Conservation (phyloP, 2,888 invertebrate genomes). For the Calephelis perditalis region DNA sequence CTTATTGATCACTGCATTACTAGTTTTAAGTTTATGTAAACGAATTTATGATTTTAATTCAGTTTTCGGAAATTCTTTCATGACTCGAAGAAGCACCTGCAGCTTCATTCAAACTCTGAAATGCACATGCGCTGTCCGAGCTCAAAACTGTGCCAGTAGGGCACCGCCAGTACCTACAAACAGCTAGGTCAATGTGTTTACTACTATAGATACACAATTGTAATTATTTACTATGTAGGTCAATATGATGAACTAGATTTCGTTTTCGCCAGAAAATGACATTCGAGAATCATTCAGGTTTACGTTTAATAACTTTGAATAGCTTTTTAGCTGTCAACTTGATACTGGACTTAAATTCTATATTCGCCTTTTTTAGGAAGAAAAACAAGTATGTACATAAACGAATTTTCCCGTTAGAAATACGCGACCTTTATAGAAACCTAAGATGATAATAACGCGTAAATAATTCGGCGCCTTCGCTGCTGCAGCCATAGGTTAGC, state of each 20-base stretch:
- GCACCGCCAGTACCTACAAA: conserved; percentile 56
- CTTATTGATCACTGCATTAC: too few species aligned
- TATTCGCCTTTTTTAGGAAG: too few species aligned
- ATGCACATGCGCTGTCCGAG: conserved; percentile 53
- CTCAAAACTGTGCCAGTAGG: conserved; percentile 59
- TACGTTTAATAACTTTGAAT: background rate
- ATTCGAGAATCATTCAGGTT: background rate
- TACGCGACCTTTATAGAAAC: too few species aligned
- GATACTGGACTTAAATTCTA: too few species aligned
- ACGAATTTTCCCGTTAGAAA: too few species aligned
- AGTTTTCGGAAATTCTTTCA: conserved; percentile 20
- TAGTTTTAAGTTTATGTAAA: background rate
- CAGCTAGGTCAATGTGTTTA: conserved; percentile 47
- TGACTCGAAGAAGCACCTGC: conserved; percentile 27
- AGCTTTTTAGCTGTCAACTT: background rate
- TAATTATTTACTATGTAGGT: conserved; percentile 51
- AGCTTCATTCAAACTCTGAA: conserved; percentile 40
- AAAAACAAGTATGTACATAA: too few species aligned
- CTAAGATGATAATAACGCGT: too few species aligned
- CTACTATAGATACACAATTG: conserved; percentile 24
- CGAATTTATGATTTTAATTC: conserved; percentile 5
- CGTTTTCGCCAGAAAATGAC: conserved; percentile 13
- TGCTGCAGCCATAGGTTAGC: too few species aligned
- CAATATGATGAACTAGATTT: conserved; percentile 35
- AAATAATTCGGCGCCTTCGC: too few species aligned